Conservation (phyloP, 1,140 invertebrate species). For the Frieseomelitta varia region DNA sequence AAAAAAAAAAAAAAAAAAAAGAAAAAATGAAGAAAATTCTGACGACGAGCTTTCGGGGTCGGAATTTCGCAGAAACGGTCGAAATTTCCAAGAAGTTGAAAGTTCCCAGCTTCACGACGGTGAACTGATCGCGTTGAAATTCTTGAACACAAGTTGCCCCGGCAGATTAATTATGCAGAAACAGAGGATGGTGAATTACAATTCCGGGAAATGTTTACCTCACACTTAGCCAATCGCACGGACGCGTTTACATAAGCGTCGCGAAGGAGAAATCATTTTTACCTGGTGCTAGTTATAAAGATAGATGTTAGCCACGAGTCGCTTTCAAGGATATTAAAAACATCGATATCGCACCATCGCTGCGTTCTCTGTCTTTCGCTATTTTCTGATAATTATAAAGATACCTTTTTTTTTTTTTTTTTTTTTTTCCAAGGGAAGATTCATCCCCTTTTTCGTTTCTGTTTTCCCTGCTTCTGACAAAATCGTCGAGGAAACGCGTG, state of each 20-base stretch:
- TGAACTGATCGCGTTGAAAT: background rate
- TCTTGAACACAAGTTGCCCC: background rate
- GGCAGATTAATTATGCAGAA: conserved; percentile 48
- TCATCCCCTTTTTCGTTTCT: too few relatives aligned
- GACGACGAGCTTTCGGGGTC: too few relatives aligned
- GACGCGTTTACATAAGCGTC: conserved; percentile 54
- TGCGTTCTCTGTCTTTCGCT: background rate
- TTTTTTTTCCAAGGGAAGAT: too few relatives aligned
- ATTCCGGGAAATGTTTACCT: conserved; percentile 59
- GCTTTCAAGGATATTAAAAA: conserved; percentile 40
- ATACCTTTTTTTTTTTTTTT: background rate
- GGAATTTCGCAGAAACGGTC: too few relatives aligned
- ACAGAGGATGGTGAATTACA: conserved; percentile 34
- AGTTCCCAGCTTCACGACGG: background rate
- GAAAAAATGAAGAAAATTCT: too few relatives aligned
- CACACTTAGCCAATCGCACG: conserved; percentile 38
- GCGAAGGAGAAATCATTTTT: conserved; percentile 47
- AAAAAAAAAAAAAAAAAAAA: too few relatives aligned
- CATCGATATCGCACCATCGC: background rate
- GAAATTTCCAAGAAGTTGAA: background rate
- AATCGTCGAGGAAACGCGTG: too few relatives aligned
- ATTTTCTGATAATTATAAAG: background rate
- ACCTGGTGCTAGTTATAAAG: background rate
- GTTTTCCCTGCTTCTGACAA: too few relatives aligned
- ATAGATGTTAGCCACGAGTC: background rate